A percentile compares a stretch with the other conserved stretches of the same genome.
phyloP scores from a whole-genome alignment of 2,113 vertebrate genomes.

The Perca schrenkii region DNA sequence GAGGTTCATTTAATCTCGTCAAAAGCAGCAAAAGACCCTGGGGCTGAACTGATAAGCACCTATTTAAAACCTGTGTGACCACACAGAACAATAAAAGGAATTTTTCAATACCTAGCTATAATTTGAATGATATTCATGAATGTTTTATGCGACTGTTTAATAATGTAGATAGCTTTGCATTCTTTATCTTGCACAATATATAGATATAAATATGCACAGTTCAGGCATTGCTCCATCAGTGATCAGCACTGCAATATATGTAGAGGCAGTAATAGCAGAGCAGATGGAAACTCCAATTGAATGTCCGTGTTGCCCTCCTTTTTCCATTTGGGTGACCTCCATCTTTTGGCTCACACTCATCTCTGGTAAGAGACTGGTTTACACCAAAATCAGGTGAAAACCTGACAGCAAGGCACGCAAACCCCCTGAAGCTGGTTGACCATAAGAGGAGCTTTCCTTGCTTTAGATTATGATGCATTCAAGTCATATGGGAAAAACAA shows the following conservation, averaged over 20 bases:
- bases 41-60: conserved; percentile 28
- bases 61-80: conserved; percentile 46
- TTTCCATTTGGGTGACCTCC: conserved; percentile 46
- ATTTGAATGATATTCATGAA: conserved; percentile 53
- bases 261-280: conserved; percentile 17
- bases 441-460: neutral
- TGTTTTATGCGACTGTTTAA: conserved; percentile 59
- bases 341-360: conserved; percentile 28
- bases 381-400: conserved; percentile 24
- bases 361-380: conserved; percentile 27
- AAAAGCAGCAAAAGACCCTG: conserved; percentile 13
- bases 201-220: neutral
- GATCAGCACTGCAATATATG: conserved; percentile 26
- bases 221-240: conserved; percentile 21
- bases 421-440: neutral
- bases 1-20: conserved; percentile 18
- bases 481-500: neutral
- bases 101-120: conserved; percentile 1
- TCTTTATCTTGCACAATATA: conserved; percentile 61
- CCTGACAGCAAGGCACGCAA: neutral
- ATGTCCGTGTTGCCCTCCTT: conserved; percentile 15
- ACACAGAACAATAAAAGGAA: conserved; percentile 29
- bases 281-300: conserved; percentile 28
- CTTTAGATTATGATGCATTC: neutral
- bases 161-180: conserved; percentile 69